Base-by-base conservation (phyloP, 1,140 invertebrate genomes). In the Drosophila arizonae region DNA sequence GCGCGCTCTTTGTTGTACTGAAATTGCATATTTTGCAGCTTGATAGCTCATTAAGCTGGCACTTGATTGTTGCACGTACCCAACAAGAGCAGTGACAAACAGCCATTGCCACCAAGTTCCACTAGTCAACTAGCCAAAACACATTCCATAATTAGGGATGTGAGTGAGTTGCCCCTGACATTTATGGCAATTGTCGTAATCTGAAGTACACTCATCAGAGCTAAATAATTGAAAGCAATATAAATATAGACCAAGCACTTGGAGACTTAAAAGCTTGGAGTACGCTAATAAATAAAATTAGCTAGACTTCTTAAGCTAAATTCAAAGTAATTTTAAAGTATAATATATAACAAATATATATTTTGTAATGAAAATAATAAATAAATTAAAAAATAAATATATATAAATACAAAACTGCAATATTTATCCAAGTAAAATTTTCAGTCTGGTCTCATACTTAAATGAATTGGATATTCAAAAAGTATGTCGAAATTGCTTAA, bases 21-120 rank as follows among this genome's bases (percentile, higher is more conserved):
- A 87, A 87, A 87, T 87, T 87, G 84, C 82, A 87, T 88, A 87
- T 87, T 87, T 87, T 87, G 84, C 79, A 88, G 84, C 82, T 87
- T 87, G 84, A 87, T 87, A 87, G 84, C 84, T 87, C 84, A 87
- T 88, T 87, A 87, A 76, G 79, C 85, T 75, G 84, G 84, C 84
- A 88, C 84, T 87, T 87, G 84, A 88, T 88, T 88, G 84, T 84
- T 88, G 84, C 82, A 30, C 79, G 75, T 76, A 87, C 60, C 60
- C 52, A 72, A 46, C 65, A 65, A 8, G 45, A 45, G 26, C 39
- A 54, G 28, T 43, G n/a, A 45, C 26, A 52, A 58, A 21, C 66
- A 45, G 55, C 24, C 43, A 9, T 50, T 61, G 50, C 60, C 39
- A 57, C 58, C 45, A 70, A 48, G 24, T 52, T 57, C 52, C 41